Conservation (phyloP, 2,797 vertebrate genomes). For the Lagodon rhomboides region DNA sequence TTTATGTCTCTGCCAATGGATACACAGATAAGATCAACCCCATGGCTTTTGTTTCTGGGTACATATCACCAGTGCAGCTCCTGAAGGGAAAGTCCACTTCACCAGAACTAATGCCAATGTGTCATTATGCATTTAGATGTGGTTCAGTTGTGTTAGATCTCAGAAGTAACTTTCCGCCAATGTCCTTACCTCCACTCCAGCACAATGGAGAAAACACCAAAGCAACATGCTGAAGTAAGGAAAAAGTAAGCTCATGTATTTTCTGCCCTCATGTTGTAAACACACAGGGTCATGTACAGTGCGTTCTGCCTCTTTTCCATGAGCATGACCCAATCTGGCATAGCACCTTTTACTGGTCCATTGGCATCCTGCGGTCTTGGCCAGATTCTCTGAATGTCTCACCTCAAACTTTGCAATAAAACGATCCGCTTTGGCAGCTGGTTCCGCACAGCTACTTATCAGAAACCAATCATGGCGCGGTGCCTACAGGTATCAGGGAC, state of each 20-base stretch:
- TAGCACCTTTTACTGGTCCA: conserved; percentile 41
- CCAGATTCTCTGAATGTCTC: conserved; percentile 37
- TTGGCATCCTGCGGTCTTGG: conserved; percentile 21
- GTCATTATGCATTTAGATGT: conserved; percentile 24
- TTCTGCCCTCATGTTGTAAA: conserved; percentile 45
- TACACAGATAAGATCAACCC: conserved; percentile 17
- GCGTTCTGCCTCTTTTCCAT: conserved; percentile 59
- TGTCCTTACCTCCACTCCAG: conserved; percentile 3
- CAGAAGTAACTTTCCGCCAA: not conserved
- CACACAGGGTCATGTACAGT: conserved; percentile 61
- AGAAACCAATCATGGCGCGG: conserved; percentile 14
- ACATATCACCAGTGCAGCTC: not conserved
- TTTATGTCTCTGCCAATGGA: conserved; percentile 19
- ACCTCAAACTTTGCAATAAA: conserved; percentile 49
- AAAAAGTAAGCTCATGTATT: conserved; percentile 54
- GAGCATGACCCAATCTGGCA: conserved; percentile 48
- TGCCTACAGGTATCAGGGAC: conserved; percentile 7
- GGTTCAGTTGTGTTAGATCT: conserved; percentile 24
- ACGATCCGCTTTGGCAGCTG: conserved; percentile 19
- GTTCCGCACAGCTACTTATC: conserved; percentile 34
- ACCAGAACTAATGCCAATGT: conserved; percentile 9
- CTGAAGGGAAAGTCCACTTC: conserved; percentile 19
- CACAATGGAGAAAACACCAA: conserved; percentile 44
- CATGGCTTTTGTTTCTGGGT: conserved; percentile 12
- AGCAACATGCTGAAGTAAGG: conserved; percentile 30